Base-by-base conservation (phyloP, 2,888 invertebrate genomes). In the Melangyna quadrimaculata region DNA sequence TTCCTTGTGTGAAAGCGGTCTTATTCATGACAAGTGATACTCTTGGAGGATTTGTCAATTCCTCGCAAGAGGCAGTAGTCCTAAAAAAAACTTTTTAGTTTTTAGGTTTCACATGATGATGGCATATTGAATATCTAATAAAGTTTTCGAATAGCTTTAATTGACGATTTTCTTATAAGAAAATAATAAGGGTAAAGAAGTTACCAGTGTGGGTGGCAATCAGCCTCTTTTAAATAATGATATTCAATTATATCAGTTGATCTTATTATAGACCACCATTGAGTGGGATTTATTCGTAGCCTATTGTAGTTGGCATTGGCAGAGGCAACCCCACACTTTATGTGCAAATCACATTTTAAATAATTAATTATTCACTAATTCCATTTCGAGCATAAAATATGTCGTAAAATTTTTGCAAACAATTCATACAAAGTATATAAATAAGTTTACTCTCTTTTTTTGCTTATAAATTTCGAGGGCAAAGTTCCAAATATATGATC, bases 391-490 rank as follows among this genome's bases (percentile, higher is more conserved):
- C 48, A 51, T n/a, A 9, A 57, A 19, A 32, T 6, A 32, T 32
- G 32, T 27, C 14, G 51, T 27, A 53, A 27, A n/a, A n/a, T 53
- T 40, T n/a, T 61, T 63, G 61, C 61, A 48, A 73, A 73, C 32
- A 32, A 57, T 8, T 10, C 12, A 35, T 35, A 37, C 37, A 14
- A 29, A 3, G 12, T 6, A 10, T 17, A 10, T 5, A 9, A 7
- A 51, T 24, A 14, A 53, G 8, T 17, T 19, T 19, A 55, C 29
- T 53, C 29, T 61, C 63, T 35, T 24, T 67, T 45, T 69, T 75
- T 48, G n/a, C n/a, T n/a, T n/a, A n/a, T n/a, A 6, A 59, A 6
- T 69, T 77, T 77, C 57, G 69, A 77, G 59, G 75, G 72, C 78
- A 65, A 57, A 65, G 14, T 78, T 65, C 73, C 78, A 78, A 72